Evolutionary conservation across 2,797 vertebrate genomes (phyloP).

Genomic region (Hoplostethus mediterraneus): DNA sequence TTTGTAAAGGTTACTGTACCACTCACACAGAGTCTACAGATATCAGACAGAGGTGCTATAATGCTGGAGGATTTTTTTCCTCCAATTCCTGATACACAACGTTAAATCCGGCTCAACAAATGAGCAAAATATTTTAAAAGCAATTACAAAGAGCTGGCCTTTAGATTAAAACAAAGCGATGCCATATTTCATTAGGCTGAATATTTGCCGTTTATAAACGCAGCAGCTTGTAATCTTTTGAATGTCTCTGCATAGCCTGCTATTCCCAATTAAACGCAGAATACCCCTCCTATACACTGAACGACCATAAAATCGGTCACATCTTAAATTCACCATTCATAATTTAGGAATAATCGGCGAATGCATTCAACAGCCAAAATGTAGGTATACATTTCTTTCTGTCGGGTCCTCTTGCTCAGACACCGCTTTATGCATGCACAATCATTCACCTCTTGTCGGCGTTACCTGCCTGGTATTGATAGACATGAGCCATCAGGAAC

Average conservation of each 20-base stretch:
- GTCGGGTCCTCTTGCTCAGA: constrained; percentile 7
- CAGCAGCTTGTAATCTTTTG: constrained; percentile 41
- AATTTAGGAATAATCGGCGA: constrained; percentile 7
- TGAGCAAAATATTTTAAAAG: neutral
- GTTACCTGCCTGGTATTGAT: constrained; percentile 77
- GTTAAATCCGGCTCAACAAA: neutral
- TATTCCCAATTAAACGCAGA: constrained; percentile 27
- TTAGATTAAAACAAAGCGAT: neutral
- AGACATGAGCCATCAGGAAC: constrained; percentile 66
- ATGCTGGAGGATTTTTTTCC: neutral
- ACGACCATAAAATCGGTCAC: constrained; percentile 25
- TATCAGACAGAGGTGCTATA: constrained; percentile 18
- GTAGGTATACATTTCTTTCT: constrained; percentile 15
- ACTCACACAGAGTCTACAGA: constrained; percentile 9
- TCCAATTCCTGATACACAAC: neutral
- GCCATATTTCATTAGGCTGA: neutral
- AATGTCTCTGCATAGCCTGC: constrained; percentile 56
- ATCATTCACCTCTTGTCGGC: constrained; percentile 69
- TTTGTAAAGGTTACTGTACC: neutral
- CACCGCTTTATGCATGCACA: constrained; percentile 63
- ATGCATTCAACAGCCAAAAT: constrained; percentile 14
- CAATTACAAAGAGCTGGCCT: neutral
- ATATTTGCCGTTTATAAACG: neutral
- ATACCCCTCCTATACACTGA: constrained; percentile 20
- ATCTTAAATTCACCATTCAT: constrained; percentile 12